Conservation (phyloP, 2,888 invertebrate genomes). For the Chrysolina americana region DNA sequence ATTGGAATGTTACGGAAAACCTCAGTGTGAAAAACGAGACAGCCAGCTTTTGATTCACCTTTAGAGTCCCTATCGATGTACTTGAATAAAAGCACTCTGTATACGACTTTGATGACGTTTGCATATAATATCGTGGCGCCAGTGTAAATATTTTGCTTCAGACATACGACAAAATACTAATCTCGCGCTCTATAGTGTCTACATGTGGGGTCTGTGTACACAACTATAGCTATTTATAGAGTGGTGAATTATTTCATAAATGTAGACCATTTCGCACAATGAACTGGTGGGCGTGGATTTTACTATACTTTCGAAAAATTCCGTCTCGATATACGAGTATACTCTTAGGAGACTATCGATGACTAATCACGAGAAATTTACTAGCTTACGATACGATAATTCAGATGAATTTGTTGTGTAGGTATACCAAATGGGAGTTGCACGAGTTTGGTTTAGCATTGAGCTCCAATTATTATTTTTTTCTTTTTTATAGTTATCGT, state of each 20-base stretch:
- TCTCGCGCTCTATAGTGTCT: conserved; percentile 44
- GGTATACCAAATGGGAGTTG: not conserved
- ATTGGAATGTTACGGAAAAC: too few relatives aligned
- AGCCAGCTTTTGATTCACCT: not conserved
- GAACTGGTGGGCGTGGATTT: conserved; percentile 30
- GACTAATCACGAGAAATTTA: not conserved
- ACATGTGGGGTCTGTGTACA: conserved; percentile 49
- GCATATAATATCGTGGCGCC: conserved; percentile 62
- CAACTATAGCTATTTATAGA: conserved; percentile 49
- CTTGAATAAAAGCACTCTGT: conserved; percentile 5
- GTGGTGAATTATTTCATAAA: conserved; percentile 47
- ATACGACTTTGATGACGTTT: conserved; percentile 56
- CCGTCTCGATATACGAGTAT: not conserved
- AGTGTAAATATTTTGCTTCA: conserved; percentile 60
- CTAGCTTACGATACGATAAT: not conserved
- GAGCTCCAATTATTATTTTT: too few relatives aligned
- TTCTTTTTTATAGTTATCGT: too few relatives aligned
- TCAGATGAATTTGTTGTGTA: not conserved
- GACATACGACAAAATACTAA: conserved; percentile 49
- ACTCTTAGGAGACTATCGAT: conserved; percentile 4
- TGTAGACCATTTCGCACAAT: conserved; percentile 55
- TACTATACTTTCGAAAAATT: conserved; percentile 22
- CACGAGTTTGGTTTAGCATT: not conserved
- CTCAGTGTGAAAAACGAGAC: not conserved
- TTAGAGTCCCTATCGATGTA: not conserved